Evolutionary conservation across 2,888 invertebrate genomes (phyloP).

Genomic region (Macrosiphum euphorbiae): DNA sequence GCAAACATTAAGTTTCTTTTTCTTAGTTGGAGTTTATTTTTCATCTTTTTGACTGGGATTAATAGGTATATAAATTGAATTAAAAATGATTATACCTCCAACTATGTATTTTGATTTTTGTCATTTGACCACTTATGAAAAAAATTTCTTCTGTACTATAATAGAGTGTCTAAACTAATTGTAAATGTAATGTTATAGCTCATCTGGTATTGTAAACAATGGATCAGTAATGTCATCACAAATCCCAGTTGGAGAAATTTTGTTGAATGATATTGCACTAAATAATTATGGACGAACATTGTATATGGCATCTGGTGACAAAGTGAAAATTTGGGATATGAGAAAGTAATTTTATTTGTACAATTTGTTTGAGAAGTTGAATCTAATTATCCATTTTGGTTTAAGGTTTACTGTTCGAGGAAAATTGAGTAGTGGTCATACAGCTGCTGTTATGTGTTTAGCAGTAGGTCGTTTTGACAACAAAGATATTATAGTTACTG

Average conservation of each 20-base stretch:
- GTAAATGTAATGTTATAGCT: constrained; percentile 70
- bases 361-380: neutral
- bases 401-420: constrained; percentile 78
- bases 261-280: constrained; percentile 79
- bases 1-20: neutral
- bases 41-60: neutral
- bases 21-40: neutral
- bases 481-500: constrained; percentile 81
- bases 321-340: constrained; percentile 88
- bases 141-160: neutral
- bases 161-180: neutral
- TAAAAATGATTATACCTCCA: neutral
- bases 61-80: neutral
- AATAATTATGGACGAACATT: constrained; percentile 77
- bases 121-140: neutral
- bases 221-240: constrained; percentile 72
- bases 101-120: neutral
- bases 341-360: constrained; percentile 73
- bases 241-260: constrained; percentile 76
- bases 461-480: constrained; percentile 75
- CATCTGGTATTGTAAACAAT: constrained; percentile 77
- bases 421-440: constrained; percentile 83
- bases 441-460: constrained; percentile 87
- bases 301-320: constrained; percentile 85
- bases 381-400: constrained; percentile 1